These are phyloP conservation scores for Emydocephalus ijimae DNA, from an alignment of 2,113 vertebrate genomes.

Conservation along the genomic window DNA sequence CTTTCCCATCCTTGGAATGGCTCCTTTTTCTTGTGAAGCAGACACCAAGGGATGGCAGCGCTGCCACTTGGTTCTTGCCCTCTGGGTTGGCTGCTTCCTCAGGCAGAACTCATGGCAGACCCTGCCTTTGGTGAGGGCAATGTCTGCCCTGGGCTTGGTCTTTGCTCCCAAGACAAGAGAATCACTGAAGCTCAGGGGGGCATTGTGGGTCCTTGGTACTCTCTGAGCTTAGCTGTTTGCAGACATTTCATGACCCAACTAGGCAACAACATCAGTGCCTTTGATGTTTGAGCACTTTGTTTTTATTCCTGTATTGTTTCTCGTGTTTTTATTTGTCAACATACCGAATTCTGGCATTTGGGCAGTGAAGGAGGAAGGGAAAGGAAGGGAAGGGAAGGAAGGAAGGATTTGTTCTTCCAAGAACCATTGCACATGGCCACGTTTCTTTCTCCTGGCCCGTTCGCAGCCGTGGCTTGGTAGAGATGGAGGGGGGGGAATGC, in stretches of 20 bases:
- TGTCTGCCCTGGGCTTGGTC: not conserved
- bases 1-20: too few species aligned
- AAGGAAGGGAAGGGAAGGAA: not conserved
- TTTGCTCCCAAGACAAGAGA: not conserved
- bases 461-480: not conserved
- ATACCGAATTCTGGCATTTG: not conserved
- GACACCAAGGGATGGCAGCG: too few species aligned
- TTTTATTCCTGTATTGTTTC: not conserved
- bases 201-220: not conserved
- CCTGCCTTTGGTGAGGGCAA: not conserved
- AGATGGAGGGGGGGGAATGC: not conserved
- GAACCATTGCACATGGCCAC: not conserved
- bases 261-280: not conserved
- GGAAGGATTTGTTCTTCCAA: not conserved
- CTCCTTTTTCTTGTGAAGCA: too few species aligned
- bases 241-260: not conserved
- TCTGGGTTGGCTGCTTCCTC: not conserved
- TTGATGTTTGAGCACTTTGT: not conserved
- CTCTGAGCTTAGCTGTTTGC: not conserved
- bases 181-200: not conserved
- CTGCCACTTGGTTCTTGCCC: too few species aligned
- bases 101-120: too few species aligned
- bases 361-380: not conserved
- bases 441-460: not conserved
- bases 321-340: not conserved